These are phyloP conservation scores for Pangasius sanitwongsei DNA, from an alignment of 2,797 vertebrate species.

Conservation along the genomic window DNA sequence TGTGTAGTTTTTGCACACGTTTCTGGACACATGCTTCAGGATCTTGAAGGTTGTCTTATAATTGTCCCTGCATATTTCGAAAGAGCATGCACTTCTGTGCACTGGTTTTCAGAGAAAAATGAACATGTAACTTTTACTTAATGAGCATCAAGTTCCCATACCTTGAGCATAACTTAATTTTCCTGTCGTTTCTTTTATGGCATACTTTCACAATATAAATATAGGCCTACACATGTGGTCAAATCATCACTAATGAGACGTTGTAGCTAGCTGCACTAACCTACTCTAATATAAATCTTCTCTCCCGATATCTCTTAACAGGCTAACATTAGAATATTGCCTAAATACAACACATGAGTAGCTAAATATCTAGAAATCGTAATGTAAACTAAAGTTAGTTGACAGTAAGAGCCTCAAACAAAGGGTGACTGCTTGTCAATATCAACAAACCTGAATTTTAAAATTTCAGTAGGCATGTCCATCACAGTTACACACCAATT, in stretches of 20 bases:
- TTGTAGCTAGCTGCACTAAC: not conserved
- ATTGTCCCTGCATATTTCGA: not conserved
- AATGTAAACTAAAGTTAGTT: too few species aligned
- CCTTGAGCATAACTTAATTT: not conserved
- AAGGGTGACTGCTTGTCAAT: not conserved
- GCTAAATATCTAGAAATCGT: not conserved
- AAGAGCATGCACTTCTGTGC: not conserved
- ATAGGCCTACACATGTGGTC: not conserved
- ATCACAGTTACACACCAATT: not conserved
- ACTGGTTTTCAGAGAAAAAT: not conserved
- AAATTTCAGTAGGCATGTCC: not conserved
- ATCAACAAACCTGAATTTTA: not conserved
- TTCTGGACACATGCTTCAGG: not conserved
- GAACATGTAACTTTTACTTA: not conserved
- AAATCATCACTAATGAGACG: not conserved
- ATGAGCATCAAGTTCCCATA: not conserved
- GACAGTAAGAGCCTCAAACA: too few species aligned
- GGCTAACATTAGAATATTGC: not conserved
- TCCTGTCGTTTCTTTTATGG: not conserved
- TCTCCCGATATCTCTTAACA: not conserved
- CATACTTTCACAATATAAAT: not conserved
- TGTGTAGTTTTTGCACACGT: not conserved
- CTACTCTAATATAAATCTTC: not conserved
- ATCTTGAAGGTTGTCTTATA: not conserved
- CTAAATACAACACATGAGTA: not conserved